Base-by-base conservation (phyloP, 2,888 invertebrate species). In the Netelia inedita region DNA sequence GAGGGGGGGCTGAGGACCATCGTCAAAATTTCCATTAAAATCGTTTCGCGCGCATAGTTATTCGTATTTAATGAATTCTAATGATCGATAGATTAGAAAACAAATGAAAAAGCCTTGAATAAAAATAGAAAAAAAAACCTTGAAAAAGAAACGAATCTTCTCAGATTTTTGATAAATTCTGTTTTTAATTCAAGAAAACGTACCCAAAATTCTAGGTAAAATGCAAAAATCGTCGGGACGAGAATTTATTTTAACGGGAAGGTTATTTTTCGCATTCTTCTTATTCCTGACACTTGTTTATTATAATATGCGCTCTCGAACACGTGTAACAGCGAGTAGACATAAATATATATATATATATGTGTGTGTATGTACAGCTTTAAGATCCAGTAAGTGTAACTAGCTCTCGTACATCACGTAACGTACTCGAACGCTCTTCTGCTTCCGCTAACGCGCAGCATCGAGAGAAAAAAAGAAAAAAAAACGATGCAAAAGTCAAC, bases 391-490 rank as follows among this genome's bases (percentile, higher is more conserved):
- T 69, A 71, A 73, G 43, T 61, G 71, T 79, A 82, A 82, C 74
- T 35, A 71, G 21, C 66, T 71, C 65, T 46, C n/a, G 71, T 65
- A 63, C 63, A 59, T 85, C 82, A 79, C 82, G 85, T 85, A 85
- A 85, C 69, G 68, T 43, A 82, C 74, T 78, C 59, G 46, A 66
- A 79, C 71, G 79, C 69, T 85, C 53, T 74, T 82, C 53, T 59
- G 43, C 75, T 85, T 85, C 82, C 79, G 85, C 69, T 57, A 53
- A 19, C 66, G 19, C 65, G 65, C 57, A 11, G 63, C 11, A 35
- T 41, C 59, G 59, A 63, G 76, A 28, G 46, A 75, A 63, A 72
- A 55, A 63, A 79, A 50, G n/a, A 35, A 6, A 35, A 35, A 35
- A 35, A 6, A 35, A 35, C 35, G 6, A 35, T 6, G 35, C 35